These are phyloP conservation scores for Rhynchophorus ferrugineus DNA, from an alignment of 1,140 invertebrate species.

Conservation along the genomic window DNA sequence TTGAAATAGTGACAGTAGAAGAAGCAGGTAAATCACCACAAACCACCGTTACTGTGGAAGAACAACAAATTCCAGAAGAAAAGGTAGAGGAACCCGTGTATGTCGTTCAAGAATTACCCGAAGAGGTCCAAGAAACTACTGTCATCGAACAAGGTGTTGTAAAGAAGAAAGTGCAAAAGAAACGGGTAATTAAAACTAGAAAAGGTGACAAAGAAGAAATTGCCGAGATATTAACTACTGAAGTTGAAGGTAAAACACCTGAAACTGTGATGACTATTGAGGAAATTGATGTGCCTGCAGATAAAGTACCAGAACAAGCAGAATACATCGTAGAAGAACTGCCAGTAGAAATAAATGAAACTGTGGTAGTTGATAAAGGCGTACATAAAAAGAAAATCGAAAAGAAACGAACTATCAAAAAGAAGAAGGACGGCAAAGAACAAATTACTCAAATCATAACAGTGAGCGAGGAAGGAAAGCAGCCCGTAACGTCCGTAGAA, in stretches of 20 bases:
- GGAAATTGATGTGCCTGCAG: conserved; percentile 22
- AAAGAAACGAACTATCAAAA: conserved; percentile 22
- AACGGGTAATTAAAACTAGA: conserved; percentile 37
- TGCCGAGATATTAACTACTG: conserved; percentile 33
- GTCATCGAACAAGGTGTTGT: conserved; percentile 29
- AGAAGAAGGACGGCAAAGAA: conserved; percentile 26
- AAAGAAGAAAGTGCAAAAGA: conserved; percentile 36
- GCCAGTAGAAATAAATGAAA: conserved; percentile 35
- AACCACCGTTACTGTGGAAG: conserved; percentile 29
- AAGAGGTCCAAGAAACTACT: conserved; percentile 28
- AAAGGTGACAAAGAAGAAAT: conserved; percentile 32
- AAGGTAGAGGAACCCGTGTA: conserved; percentile 28
- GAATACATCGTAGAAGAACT: conserved; percentile 29
- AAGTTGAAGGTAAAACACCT: conserved; percentile 29
- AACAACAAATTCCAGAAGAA: conserved; percentile 28
- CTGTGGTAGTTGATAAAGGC: conserved; percentile 23
- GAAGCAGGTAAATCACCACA: conserved; percentile 33
- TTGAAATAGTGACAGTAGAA: conserved; percentile 34
- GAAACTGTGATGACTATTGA: conserved; percentile 31
- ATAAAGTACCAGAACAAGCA: conserved; percentile 39
- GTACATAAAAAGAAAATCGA: conserved; percentile 22
- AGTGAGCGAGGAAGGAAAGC: conserved; percentile 28
- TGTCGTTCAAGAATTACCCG: conserved; percentile 30
- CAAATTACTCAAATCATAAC: conserved; percentile 31
- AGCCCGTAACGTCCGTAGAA: conserved; percentile 30